Conservation (phyloP, 2,113 vertebrate genomes). For the Aptenodytes forsteri region DNA sequence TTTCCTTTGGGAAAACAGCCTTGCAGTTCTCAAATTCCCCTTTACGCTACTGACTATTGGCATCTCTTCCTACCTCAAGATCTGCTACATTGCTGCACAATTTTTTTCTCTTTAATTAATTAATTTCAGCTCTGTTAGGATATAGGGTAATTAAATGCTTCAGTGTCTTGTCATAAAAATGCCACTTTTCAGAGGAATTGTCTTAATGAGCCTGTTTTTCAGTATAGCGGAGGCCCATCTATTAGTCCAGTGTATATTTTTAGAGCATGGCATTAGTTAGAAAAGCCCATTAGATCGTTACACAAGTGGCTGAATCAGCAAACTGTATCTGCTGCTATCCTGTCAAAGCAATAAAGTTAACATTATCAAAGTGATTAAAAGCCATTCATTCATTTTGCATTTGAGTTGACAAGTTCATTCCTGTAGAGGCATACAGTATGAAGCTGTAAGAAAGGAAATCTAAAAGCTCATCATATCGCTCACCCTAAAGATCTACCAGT, state of each 20-base stretch:
- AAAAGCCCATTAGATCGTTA: slow-evolving; percentile 65
- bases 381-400: slow-evolving; percentile 54
- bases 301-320: slow-evolving; percentile 71
- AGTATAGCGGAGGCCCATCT: slow-evolving; percentile 31
- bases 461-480: slow-evolving; percentile 8
- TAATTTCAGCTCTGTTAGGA: slow-evolving; percentile 48
- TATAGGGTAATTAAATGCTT: slow-evolving; percentile 52
- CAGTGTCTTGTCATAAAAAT: slow-evolving; percentile 52
- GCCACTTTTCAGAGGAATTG: slow-evolving; percentile 59
- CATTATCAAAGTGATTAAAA: slow-evolving; percentile 67
- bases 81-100: background rate
- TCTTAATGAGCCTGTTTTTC: slow-evolving; percentile 62
- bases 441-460: slow-evolving; percentile 16
- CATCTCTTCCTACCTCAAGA: slow-evolving; percentile 4
- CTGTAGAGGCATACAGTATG: background rate
- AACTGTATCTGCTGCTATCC: slow-evolving; percentile 54
- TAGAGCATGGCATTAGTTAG: slow-evolving; percentile 58
- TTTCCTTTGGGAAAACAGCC: background rate
- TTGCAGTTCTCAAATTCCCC: background rate
- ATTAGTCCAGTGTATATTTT: slow-evolving; percentile 65
- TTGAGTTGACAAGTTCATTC: slow-evolving; percentile 56
- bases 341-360: slow-evolving; percentile 58
- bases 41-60: background rate
- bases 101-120: slow-evolving; percentile 20
- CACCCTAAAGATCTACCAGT: background rate